Conservation (phyloP, 1,140 invertebrate genomes). For the Thaumetopoea pityocampa region DNA sequence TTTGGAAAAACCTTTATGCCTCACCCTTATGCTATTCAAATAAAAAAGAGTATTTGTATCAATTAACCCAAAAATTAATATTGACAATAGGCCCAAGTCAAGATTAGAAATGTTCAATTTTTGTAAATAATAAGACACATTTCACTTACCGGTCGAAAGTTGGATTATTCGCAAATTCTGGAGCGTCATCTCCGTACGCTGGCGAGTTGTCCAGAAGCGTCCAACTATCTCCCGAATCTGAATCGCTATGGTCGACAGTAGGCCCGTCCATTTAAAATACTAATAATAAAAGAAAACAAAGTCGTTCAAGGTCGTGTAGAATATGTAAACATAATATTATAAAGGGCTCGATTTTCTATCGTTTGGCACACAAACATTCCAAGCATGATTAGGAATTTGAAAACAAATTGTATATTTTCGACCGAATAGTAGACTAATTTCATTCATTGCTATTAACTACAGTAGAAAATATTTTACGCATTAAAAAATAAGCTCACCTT, state of each 20-base stretch:
- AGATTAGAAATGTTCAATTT: too few relatives aligned
- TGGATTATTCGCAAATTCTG: slow-evolving; percentile 14
- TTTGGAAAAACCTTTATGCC: too few relatives aligned
- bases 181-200: slow-evolving; percentile 33
- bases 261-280: slow-evolving; percentile 49
- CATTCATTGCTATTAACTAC: too few relatives aligned
- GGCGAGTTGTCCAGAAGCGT: slow-evolving; percentile 48
- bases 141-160: slow-evolving; percentile 8
- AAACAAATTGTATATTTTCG: too few relatives aligned
- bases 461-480: slow-evolving; percentile 17
- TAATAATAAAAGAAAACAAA: slow-evolving; percentile 6
- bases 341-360: too few relatives aligned
- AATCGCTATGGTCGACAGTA: slow-evolving; percentile 56
- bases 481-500: slow-evolving; percentile 25
- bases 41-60: too few relatives aligned
- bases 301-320: slow-evolving; percentile 1
- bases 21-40: too few relatives aligned
- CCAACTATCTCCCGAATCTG: slow-evolving; percentile 67
- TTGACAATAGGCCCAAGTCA: slow-evolving; percentile 6
- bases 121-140: too few relatives aligned
- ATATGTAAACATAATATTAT: not conserved
- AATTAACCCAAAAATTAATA: too few relatives aligned
- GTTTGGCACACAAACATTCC: too few relatives aligned
- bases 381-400: too few relatives aligned
- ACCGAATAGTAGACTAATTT: too few relatives aligned